These are phyloP conservation scores for Heterodera carotae DNA, from an alignment of 1,140 invertebrate species.

Conservation along the genomic window DNA sequence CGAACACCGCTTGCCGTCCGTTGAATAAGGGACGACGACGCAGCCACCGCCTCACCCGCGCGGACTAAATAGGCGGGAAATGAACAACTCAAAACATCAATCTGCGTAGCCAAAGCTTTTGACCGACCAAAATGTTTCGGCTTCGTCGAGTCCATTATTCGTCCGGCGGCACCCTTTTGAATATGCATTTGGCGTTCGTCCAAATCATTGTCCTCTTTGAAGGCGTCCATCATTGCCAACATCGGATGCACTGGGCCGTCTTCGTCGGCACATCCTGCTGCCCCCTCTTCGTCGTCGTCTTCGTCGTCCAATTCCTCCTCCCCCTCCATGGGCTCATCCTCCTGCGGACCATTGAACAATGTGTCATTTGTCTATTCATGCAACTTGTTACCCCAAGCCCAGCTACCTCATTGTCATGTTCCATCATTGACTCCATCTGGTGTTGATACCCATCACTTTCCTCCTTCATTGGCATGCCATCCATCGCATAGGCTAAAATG, in stretches of 20 bases:
- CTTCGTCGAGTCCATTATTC: background rate
- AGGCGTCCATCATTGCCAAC: background rate
- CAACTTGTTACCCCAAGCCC: no score
- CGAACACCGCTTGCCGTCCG: no score
- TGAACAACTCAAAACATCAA: no score
- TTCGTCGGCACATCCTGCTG: background rate
- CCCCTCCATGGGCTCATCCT: background rate
- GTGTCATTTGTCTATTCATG: no score
- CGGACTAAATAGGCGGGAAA: no score
- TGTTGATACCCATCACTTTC: background rate
- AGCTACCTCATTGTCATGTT: background rate
- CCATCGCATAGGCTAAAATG: background rate
- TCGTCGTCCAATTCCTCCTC: slow-evolving; percentile 8
- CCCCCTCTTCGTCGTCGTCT: background rate
- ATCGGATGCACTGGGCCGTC: background rate
- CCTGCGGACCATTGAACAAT: background rate
- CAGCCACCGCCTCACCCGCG: no score
- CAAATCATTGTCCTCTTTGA: background rate
- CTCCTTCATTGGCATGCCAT: slow-evolving; percentile 2
- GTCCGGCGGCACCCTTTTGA: background rate
- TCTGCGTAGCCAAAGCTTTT: no score
- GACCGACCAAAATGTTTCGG: no score
- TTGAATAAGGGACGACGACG: no score
- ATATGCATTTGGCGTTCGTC: background rate
- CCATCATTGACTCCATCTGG: background rate